A percentile compares a stretch with the other conserved stretches of the same genome.
These are phyloP conservation scores for Epizoanthus scotinus DNA, from an alignment of 92 coral and sea anemone species.

Conservation along the genomic window DNA sequence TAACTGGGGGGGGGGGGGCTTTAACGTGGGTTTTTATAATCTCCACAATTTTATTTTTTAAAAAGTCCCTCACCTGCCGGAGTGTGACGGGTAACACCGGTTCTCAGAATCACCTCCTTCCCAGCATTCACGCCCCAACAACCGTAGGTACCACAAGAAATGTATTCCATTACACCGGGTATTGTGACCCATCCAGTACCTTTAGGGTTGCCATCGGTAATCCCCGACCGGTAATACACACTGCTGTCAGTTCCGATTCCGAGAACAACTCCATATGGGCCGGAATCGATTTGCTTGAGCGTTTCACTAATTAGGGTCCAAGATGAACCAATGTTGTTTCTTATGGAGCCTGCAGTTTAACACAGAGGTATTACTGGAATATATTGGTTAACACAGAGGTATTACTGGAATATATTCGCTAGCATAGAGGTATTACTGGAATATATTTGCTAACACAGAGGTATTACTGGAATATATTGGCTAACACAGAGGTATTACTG, in stretches of 20 bases:
- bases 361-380: background rate
- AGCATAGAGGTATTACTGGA: background rate
- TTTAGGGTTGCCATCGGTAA: background rate
- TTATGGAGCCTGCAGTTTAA: conserved; percentile 1
- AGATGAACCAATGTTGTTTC: background rate
- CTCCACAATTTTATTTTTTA: no score
- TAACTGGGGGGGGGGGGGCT: no score
- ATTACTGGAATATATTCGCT: background rate
- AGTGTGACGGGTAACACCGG: conserved; percentile 7
- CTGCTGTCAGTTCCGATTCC: background rate
- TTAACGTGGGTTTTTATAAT: no score
- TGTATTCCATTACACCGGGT: background rate
- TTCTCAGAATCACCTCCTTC: background rate
- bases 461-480: background rate
- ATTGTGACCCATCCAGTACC: background rate
- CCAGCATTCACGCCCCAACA: conserved; percentile 24
- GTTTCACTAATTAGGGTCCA: background rate
- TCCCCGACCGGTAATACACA: conserved; percentile 9
- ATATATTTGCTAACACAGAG: background rate
- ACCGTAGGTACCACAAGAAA: conserved; percentile 23
- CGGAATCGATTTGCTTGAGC: conserved; percentile 27
- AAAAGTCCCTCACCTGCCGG: background rate
- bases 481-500: no score
- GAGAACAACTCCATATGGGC: conserved; percentile 18
- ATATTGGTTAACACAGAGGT: background rate